Evolutionary conservation across 2,888 invertebrate species (phyloP), one percentile per base, ranked within the genome.

Genomic region (Epinotia brunnichana): DNA sequence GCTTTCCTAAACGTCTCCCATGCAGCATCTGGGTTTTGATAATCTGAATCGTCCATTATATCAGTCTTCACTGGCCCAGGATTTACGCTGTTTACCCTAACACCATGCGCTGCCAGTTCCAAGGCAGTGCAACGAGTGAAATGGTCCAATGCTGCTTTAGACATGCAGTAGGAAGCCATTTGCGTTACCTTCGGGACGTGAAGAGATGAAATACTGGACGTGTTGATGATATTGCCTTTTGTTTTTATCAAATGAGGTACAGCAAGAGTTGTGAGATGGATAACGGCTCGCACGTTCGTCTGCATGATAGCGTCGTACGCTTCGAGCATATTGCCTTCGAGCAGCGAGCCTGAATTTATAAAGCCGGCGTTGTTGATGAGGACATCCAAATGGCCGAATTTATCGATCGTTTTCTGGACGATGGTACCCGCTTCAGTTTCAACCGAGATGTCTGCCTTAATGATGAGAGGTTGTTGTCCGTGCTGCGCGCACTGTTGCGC

Each of bases 91-190:
- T 96, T 96, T 0, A 96, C 96, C 70, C 96, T 87, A 0, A 96
- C 94, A 15, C 85, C 91, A 78, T 92, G 90, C 0, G 85, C 76
- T 70, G 94, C 94, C 21, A 95, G 83, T 78, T 95, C 96, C 54
- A 96, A 84, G 3, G 97, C 96, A 13, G 94, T 87, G 79, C 95
- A 95, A 76, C 94, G 89, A 0, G 97, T 96, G 76, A 97, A 94
- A 80, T 96, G 96, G 85, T 96, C 96, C 15, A 97, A 79, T 4
- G 95, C 96, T 48, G 96, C 92, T 87, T 97, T 97, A 19, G 96
- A 95, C 92, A 96, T 95, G 72, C 91, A 90, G 82, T 97, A 97
- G 0, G 80, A 57, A n/a, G 73, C 69, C 9, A 76, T 64, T 15
- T 74, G 56, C 0, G 77, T 63, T 3, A 74, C 60, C 2, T 44